Evolutionary conservation across 1,140 invertebrate genomes (phyloP), one percentile per base, ranked within the genome.

Genomic region (Oreohelix idahoensis): DNA sequence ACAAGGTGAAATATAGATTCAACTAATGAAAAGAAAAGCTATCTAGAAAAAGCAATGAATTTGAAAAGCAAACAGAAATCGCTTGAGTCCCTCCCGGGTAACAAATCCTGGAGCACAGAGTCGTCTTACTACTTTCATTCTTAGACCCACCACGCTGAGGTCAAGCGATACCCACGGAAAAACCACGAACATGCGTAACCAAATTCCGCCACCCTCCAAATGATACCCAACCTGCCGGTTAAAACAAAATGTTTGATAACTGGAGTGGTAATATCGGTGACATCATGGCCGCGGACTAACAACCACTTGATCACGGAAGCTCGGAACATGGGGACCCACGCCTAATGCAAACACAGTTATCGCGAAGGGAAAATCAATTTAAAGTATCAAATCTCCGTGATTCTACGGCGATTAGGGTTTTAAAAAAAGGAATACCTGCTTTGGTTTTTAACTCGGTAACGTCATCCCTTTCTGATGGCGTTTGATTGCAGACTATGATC

Each of bases 191-290:
- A 17, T 4, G 26, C 15, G 51, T 11, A 58, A 58, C 23, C 1
- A 17, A 26, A 15, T 26, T 20, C 51, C 4, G 51, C 51, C 26
- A 58, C 23, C 26, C 4, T 20, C 51, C 51, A 58, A 17, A 11
- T 17, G 51, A 58, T 58, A 58, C 51, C 51, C 51, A 23, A 58
- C 51, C 51, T 58, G 51, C 51, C 20, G 51, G 51, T 58, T 58
- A 58, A 58, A 58, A 23, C 51, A 58, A 58, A 58, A 26, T 58
- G 26, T 58, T 58, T 58, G 17, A 58, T 58, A 58, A 58, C 51
- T 58, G 51, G 51, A 58, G 51, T 58, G 51, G 51, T 20, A 58
- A 58, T 58, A 58, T 58, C 51, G 51, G 51, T 58, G 51, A 58
- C 51, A 58, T 58, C 51, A 58, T 58, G 51, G 51, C 51, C 51